These are phyloP conservation scores for Eptatretus atami DNA, from an alignment of 2,797 vertebrate species.

Conservation along the genomic window DNA sequence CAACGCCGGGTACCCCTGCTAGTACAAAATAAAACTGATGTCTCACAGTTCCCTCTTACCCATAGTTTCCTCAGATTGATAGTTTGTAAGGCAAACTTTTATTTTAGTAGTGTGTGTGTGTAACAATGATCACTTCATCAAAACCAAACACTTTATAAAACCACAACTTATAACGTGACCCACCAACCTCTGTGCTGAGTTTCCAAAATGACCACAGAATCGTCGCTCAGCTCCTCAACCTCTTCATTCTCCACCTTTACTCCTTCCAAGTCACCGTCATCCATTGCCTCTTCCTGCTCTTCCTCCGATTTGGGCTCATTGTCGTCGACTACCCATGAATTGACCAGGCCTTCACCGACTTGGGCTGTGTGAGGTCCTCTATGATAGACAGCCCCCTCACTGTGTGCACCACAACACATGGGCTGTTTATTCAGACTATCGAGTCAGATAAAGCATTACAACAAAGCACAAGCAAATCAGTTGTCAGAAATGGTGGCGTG, in stretches of 20 bases:
- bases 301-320: constrained; percentile 24
- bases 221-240: constrained; percentile 9
- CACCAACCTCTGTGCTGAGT: too few relatives aligned
- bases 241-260: constrained; percentile 13
- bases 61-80: too few relatives aligned
- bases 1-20: too few relatives aligned
- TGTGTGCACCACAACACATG: too few relatives aligned
- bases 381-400: too few relatives aligned
- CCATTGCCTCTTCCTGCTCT: constrained; percentile 14
- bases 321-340: constrained; percentile 39
- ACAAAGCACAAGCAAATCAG: too few relatives aligned
- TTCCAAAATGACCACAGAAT: too few relatives aligned
- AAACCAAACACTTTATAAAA: not conserved
- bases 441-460: too few relatives aligned
- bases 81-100: too few relatives aligned
- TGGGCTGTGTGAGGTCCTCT: constrained; percentile 38
- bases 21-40: too few relatives aligned
- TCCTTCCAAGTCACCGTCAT: constrained; percentile 12
- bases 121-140: not conserved
- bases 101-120: not conserved
- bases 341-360: constrained; percentile 39
- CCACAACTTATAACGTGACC: not conserved
- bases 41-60: too few relatives aligned
- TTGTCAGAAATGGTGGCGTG: not conserved
- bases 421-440: too few relatives aligned